Base-by-base conservation (phyloP, 2,888 invertebrate species). In the Julus scanicus region DNA sequence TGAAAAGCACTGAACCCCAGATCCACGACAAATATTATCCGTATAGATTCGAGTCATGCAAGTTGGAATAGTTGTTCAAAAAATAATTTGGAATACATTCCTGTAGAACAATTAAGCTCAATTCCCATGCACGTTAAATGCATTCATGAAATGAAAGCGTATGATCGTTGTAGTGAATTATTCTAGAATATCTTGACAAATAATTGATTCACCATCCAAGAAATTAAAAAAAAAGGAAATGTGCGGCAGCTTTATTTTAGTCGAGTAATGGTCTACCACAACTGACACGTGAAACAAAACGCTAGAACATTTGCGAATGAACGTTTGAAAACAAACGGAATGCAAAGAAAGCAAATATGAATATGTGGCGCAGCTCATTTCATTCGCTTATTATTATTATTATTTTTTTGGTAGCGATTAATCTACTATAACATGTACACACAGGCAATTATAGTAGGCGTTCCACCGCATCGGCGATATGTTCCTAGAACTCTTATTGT, bases 191-290 rank as follows among this genome's bases (percentile, higher is more conserved):
- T n/a, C n/a, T n/a, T n/a, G n/a, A 63, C 11, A 63, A 63, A 63
- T n/a, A 71, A 71, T 29, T 71, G n/a, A n/a, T n/a, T n/a, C 71
- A 71, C 1, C 2, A 2, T 71, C 71, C 29, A 71, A 71, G 20
- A 71, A 11, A 71, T 9, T 71, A 71, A 71, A 71, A 71, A 57
- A 57, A 29, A 71, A 71, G 63, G n/a, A 71, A 71, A 71, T 71
- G 71, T 71, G 71, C 71, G 71, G 71, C 71, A 71, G 71, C 71
- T 71, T 71, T 71, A 71, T 71, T 71, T 71, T 71, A 71, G 71
- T 71, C 71, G 71, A 71, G 71, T 71, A 71, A 71, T 71, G 71
- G 71, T 71, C 71, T 71, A 71, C 71, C 71, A 71, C 71, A 71
- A 29, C 71, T 71, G 71, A 20, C 71, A 71, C 71, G 71, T 71